Conservation (phyloP, 2,113 vertebrate genomes). For the Scatophagus argus region DNA sequence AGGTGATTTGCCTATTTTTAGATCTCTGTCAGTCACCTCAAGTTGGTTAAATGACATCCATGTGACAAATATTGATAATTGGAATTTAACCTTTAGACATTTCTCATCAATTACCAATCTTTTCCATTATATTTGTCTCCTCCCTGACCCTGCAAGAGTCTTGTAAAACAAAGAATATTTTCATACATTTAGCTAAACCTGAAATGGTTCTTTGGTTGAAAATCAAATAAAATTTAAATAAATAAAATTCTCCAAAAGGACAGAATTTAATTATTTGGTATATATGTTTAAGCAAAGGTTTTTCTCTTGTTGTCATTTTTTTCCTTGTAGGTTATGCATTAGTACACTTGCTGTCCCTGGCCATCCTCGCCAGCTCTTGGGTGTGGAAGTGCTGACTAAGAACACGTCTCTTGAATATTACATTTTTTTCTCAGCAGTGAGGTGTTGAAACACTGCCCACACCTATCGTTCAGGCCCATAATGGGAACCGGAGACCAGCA, state of each 20-base stretch:
- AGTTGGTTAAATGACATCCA: neutral
- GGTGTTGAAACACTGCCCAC: slow-evolving; percentile 77
- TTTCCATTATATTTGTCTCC: neutral
- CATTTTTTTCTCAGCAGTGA: slow-evolving; percentile 74
- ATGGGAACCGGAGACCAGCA: slow-evolving; percentile 73
- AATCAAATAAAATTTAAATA: neutral
- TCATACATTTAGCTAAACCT: neutral
- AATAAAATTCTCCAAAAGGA: neutral
- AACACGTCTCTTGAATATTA: slow-evolving; percentile 77
- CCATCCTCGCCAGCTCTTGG: slow-evolving; percentile 55
- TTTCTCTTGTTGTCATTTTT: slow-evolving; percentile 41
- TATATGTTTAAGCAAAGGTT: slow-evolving; percentile 6
- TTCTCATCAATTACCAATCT: neutral
- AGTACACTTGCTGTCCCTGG: slow-evolving; percentile 51
- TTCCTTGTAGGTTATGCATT: slow-evolving; percentile 1
- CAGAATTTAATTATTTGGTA: neutral
- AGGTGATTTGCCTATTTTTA: neutral
- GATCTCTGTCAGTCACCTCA: neutral
- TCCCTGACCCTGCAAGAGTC: neutral
- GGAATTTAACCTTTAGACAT: neutral
- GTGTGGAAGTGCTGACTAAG: slow-evolving; percentile 80
- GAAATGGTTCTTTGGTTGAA: slow-evolving; percentile 2
- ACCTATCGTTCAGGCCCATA: slow-evolving; percentile 78
- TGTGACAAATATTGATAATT: neutral
- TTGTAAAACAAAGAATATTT: neutral